Percentiles rank a stretch among this genome's conserved stretches.
Evolutionary conservation across 2,888 invertebrate genomes (phyloP).

Genomic region (Pollenia amentaria): DNA sequence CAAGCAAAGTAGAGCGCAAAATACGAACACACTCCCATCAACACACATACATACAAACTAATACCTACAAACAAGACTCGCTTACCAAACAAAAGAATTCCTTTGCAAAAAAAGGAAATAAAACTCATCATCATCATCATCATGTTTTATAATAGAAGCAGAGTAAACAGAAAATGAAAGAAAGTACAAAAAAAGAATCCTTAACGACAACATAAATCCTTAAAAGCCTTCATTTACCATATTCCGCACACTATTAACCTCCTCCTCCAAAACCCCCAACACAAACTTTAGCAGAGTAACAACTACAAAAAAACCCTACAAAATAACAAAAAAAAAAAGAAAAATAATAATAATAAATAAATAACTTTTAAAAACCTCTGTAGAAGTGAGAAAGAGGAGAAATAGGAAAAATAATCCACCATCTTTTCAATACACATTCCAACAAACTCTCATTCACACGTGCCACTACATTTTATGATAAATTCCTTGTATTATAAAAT

Average conservation of each 20-base stretch:
- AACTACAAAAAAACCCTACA: conserved; percentile 8
- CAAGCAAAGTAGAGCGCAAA: conserved; percentile 57
- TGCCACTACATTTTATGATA: conserved; percentile 2
- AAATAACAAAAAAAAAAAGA: conserved; percentile 19
- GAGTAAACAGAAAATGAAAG: conserved; percentile 27
- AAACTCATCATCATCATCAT: conserved; percentile 36
- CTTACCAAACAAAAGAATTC: conserved; percentile 47
- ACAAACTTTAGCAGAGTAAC: conserved; percentile 27
- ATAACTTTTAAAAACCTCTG: conserved; percentile 26
- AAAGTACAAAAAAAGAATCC: conserved; percentile 34
- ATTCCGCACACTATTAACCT: background rate
- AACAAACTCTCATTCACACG: background rate
- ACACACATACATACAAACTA: background rate
- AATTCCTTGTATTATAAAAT: conserved; percentile 25
- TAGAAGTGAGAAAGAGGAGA: background rate
- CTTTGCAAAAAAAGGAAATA: conserved; percentile 34
- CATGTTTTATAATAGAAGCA: conserved; percentile 31
- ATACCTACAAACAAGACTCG: background rate
- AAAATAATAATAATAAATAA: too few species aligned
- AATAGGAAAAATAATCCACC: conserved; percentile 28
- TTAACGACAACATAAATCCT: conserved; percentile 71
- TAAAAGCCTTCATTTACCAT: conserved; percentile 60
- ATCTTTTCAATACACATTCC: conserved; percentile 18
- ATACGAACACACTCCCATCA: background rate
- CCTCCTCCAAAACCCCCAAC: background rate